phyloP scores from a whole-genome alignment of 2,797 vertebrate genomes.

The Pygocentrus nattereri region DNA sequence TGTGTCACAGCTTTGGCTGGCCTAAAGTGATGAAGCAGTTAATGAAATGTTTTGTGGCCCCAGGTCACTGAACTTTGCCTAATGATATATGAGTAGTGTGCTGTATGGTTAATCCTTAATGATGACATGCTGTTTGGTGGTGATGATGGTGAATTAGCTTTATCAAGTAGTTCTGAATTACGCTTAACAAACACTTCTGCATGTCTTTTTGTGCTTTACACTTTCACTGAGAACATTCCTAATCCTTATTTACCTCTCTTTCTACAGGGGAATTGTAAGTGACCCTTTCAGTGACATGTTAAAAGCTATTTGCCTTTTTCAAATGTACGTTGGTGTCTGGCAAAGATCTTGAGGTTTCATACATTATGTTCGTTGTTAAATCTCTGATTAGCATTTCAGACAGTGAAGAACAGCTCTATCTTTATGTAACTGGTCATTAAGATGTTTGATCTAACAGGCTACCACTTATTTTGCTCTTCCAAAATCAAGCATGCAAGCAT shows the following conservation, averaged over 20 bases:
- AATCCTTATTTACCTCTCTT: not conserved
- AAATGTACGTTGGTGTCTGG: not conserved
- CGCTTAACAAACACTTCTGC: not conserved
- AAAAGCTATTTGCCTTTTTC: not conserved
- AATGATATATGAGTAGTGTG: not conserved
- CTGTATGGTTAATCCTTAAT: not conserved
- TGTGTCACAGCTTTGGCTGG: slow-evolving; percentile 24
- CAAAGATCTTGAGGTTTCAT: not conserved
- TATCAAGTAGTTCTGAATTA: not conserved
- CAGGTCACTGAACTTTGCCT: not conserved
- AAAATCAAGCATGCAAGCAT: slow-evolving; percentile 18
- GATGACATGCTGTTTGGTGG: not conserved
- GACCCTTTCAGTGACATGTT: not conserved
- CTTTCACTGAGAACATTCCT: not conserved
- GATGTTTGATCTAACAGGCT: not conserved
- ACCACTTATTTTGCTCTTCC: slow-evolving; percentile 3
- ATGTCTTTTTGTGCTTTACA: not conserved
- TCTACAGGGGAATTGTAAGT: not conserved
- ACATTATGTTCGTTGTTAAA: not conserved
- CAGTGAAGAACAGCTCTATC: not conserved
- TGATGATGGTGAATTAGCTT: not conserved
- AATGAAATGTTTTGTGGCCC: not conserved
- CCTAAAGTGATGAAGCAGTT: not conserved
- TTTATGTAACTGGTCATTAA: not conserved
- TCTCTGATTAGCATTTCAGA: not conserved